Evolutionary conservation across 2,888 invertebrate species (phyloP), one percentile per base, ranked within the genome.

Genomic region (Gandaritis pyraliata): DNA sequence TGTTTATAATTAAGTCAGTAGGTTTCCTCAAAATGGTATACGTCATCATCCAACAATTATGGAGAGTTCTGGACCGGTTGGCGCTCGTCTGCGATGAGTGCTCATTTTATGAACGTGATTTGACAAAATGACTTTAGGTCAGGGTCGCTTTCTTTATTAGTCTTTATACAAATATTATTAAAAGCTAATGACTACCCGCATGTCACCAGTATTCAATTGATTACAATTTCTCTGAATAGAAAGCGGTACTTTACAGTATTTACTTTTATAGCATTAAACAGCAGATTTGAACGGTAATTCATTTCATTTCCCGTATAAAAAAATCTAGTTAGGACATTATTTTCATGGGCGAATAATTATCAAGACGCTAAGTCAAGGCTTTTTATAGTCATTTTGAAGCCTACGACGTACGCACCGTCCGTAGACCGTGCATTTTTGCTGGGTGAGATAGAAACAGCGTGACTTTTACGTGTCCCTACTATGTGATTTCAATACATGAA

Each of bases 51-150:
- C 58, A 64, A 71, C 70, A 72, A 73, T 74, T 58, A 69, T 68
- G 64, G 64, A 73, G 77, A 76, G 73, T 76, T 69, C 72, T 66
- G 71, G 63, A 69, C 66, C 69, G 72, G 69, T 67, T 68, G 60
- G 58, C 65, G 62, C 58, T 49, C 63, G 61, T 63, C 64, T 72
- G 73, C 72, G 73, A 72, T 80, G 80, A 81, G 80, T 73, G 75
- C 72, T 73, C 71, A 66, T 65, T 56, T 87, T 86, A 83, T 74
- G 75, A 78, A 72, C 80, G 79, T 87, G 82, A 88, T 84, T 90
- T 81, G 85, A 82, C 82, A 78, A 80, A 78, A 70, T 58, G 59
- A 63, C 76, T 77, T 68, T 78, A 64, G 81, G 80, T 80, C 82
- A 78, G 64, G 71, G 67, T 67, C 68, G 72, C 80, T 82, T 83